Percentiles rank a stretch among this genome's conserved stretches.
Conservation (phyloP, 2,888 invertebrate genomes). For the Machimus atricapillus region DNA sequence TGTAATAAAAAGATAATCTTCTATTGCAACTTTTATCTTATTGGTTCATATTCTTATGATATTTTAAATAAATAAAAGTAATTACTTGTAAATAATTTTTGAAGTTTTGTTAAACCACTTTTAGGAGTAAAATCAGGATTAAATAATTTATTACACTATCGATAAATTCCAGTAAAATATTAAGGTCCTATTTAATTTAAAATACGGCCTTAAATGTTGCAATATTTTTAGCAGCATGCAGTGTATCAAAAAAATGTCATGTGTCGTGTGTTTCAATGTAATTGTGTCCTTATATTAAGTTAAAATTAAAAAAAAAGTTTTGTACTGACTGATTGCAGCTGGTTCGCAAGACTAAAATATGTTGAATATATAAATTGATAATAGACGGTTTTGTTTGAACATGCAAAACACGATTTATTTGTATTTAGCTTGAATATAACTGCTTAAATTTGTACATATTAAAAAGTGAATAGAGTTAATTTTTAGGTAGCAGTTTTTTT, state of each 20-base stretch:
- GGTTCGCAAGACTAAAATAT: slow-evolving; percentile 50
- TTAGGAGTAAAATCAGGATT: no score
- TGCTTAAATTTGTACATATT: neutral
- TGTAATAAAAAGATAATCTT: no score
- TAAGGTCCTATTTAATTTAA: neutral
- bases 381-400: slow-evolving; percentile 28
- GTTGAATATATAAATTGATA: slow-evolving; percentile 8
- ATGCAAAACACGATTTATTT: slow-evolving; percentile 44
- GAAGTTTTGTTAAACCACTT: no score
- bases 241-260: neutral
- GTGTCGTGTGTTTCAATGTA: slow-evolving; percentile 37
- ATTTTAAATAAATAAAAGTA: no score
- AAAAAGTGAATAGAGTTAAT: neutral
- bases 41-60: no score
- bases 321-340: slow-evolving; percentile 53
- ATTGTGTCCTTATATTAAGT: slow-evolving; percentile 22
- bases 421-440: neutral
- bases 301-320: neutral
- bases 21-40: no score
- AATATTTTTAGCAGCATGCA: neutral
- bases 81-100: no score
- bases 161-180: neutral
- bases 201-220: neutral
- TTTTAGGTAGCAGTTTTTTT: neutral
- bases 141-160: neutral